phyloP scores from a whole-genome alignment of 1,140 invertebrate species.

The Akabosia matsudoensis region DNA sequence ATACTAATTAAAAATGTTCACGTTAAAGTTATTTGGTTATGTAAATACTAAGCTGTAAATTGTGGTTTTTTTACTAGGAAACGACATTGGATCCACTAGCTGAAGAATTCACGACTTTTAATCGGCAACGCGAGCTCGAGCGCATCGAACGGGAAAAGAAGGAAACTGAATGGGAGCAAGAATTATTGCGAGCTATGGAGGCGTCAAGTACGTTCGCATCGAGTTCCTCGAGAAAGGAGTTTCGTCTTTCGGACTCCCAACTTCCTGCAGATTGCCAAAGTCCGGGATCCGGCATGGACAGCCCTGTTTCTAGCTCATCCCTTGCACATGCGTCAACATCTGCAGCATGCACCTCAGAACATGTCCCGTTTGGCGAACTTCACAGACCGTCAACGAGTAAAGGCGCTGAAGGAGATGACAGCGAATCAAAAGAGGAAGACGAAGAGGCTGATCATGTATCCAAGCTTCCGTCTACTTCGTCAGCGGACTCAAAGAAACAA shows the following conservation, averaged over 20 bases:
- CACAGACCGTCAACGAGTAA: slow-evolving; percentile 56
- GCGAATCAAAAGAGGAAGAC: background rate
- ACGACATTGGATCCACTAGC: slow-evolving; percentile 51
- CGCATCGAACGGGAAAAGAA: slow-evolving; percentile 62
- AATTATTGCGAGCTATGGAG: slow-evolving; percentile 65
- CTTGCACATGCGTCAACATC: slow-evolving; percentile 42
- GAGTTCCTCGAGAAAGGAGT: slow-evolving; percentile 21
- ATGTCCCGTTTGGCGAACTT: slow-evolving; percentile 48
- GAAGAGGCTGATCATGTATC: background rate
- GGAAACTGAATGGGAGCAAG: slow-evolving; percentile 68
- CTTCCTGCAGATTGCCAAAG: slow-evolving; percentile 32
- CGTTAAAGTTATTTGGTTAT: too few relatives aligned
- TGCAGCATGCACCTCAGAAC: slow-evolving; percentile 50
- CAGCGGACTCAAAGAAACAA: slow-evolving; percentile 39
- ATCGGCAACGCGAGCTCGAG: slow-evolving; percentile 65
- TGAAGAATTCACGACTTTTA: slow-evolving; percentile 65
- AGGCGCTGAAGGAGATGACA: slow-evolving; percentile 39
- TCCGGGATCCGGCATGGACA: background rate
- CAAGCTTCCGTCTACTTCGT: background rate
- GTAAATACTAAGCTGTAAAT: too few relatives aligned
- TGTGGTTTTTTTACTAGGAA: slow-evolving; percentile 32
- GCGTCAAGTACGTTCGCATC: slow-evolving; percentile 49
- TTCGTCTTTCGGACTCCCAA: slow-evolving; percentile 39
- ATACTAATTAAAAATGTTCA: too few relatives aligned
- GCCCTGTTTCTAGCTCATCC: background rate